These are phyloP conservation scores for Barnardius zonarius DNA, from an alignment of 2,113 vertebrate genomes.

Conservation along the genomic window DNA sequence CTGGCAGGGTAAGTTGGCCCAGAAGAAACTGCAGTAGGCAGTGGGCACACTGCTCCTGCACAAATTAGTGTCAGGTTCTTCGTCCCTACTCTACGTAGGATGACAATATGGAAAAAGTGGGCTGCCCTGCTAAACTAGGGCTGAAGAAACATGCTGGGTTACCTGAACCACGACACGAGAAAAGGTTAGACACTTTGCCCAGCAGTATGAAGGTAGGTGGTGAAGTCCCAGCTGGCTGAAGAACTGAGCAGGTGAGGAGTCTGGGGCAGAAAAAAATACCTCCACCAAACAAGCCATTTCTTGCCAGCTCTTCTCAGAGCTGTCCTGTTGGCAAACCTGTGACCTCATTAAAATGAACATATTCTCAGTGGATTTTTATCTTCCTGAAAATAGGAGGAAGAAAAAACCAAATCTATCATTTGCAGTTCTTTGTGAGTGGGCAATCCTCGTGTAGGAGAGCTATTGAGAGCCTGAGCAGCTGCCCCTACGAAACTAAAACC, in stretches of 20 bases:
- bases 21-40: neutral
- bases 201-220: neutral
- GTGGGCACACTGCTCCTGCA: neutral
- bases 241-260: neutral
- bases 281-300: neutral
- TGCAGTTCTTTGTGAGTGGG: neutral
- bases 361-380: neutral
- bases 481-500: neutral
- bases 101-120: neutral
- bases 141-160: neutral
- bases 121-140: neutral
- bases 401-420: neutral
- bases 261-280: neutral
- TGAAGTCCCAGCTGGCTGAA: neutral
- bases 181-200: neutral
- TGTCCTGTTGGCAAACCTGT: neutral
- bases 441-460: neutral
- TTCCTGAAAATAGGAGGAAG: neutral
- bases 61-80: neutral
- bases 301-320: neutral
- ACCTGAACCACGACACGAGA: neutral
- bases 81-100: fast-evolving
- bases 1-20: neutral
- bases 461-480: neutral
- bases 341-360: neutral